phyloP scores from a whole-genome alignment of 2,888 invertebrate species.

The Polyploca ridens region DNA sequence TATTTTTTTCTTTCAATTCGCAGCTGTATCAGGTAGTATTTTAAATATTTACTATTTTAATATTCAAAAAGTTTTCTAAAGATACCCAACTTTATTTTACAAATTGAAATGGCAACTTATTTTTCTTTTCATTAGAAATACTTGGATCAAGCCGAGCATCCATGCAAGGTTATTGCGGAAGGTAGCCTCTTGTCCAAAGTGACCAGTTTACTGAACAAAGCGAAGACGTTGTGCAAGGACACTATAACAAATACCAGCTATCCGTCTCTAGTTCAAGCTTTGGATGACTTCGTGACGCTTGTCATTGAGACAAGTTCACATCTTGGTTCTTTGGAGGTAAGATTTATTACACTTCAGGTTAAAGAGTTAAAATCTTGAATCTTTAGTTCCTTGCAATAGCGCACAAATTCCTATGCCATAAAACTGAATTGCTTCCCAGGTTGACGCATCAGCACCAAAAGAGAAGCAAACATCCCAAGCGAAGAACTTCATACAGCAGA shows the following conservation, averaged over 20 bases:
- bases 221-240: constrained; percentile 87
- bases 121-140: constrained; percentile 62
- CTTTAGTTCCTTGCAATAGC: too few species aligned
- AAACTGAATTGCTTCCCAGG: constrained; percentile 54
- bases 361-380: too few species aligned
- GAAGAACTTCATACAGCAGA: constrained; percentile 92
- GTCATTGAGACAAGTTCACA: constrained; percentile 88
- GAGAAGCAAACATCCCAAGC: constrained; percentile 91
- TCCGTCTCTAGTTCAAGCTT: constrained; percentile 83
- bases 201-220: constrained; percentile 82
- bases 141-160: constrained; percentile 66
- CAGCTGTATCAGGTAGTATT: constrained; percentile 3
- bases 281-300: constrained; percentile 87
- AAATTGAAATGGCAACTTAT: not conserved
- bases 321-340: constrained; percentile 85
- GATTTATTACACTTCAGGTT: too few species aligned
- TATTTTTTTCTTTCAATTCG: not conserved
- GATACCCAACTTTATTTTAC: not conserved
- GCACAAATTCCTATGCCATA: not conserved
- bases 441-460: constrained; percentile 85
- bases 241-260: constrained; percentile 84
- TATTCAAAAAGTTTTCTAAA: too few species aligned
- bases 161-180: constrained; percentile 50
- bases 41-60: not conserved
- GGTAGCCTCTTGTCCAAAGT: constrained; percentile 67